Evolutionary conservation across 2,113 vertebrate genomes (phyloP), one percentile per base, ranked within the genome.

Genomic region (Pseudorasbora parva): DNA sequence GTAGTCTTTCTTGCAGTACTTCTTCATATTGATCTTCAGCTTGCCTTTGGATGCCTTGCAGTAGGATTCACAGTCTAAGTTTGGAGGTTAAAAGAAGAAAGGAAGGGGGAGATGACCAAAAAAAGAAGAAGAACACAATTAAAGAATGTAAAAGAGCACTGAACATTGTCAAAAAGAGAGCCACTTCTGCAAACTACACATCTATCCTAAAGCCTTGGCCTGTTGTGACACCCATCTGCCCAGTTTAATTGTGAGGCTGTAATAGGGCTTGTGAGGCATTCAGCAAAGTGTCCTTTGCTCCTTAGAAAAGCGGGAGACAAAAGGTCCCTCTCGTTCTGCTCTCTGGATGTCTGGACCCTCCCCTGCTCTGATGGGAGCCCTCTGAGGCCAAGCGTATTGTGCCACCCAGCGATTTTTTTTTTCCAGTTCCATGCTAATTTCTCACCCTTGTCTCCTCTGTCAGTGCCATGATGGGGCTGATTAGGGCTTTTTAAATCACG

Each of bases 11-110:
- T 98, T 99, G 92, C 97, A 99, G 93, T 99, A 99, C 85, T 98
- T 99, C 92, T 98, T 99, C 97, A 99, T 99, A 95, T 98, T 99
- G 93, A 99, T 98, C 94, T 99, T 99, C 94, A 99, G 94, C 85
- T 98, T 98, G 80, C 97, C 97, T 93, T 98, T 99, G 72, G 97
- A 98, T n/a, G 97, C 97, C 88, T 98, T 98, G 94, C 98, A 99
- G 91, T 99, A 98, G 30, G 97, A 97, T 85, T 99, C 97, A 27
- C 98, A 99, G 89, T 98, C 97, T 98, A 95, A 66, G 72, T 43
- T 54, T 64, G 85, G 8, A 49, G 78, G 30, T 51, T 49, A 15
- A 41, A 69, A 9, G 72, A 17, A 75, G 66, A 45, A 17, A 66
- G 17, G 82, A 12, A 73, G 69, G 77, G 10, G 27, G 30, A 79